phyloP scores from a whole-genome alignment of 2,888 invertebrate species.

The Scaptomyza flava region DNA sequence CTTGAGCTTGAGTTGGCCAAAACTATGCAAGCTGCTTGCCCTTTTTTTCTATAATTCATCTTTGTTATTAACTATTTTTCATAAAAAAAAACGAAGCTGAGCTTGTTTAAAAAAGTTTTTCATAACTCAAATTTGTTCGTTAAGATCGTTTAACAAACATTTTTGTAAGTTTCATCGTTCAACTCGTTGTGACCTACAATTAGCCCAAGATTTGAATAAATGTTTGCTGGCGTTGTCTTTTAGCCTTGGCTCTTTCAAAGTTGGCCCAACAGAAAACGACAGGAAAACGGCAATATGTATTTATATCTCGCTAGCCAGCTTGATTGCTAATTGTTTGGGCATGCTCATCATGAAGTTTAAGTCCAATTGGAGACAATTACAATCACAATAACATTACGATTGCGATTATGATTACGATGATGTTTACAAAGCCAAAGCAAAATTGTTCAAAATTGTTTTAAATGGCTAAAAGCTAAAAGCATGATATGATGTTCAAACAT shows the following conservation, averaged over 20 bases:
- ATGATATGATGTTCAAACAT: neutral
- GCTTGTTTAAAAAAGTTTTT: neutral
- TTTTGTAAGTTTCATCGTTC: neutral
- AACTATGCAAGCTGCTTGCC: conserved; percentile 25
- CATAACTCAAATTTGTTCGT: neutral
- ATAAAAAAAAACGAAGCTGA: no score
- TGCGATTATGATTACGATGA: conserved; percentile 21
- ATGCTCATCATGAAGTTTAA: conserved; percentile 38
- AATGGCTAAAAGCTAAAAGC: conserved; percentile 14
- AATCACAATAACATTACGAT: conserved; percentile 28
- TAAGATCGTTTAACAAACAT: neutral
- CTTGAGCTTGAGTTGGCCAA: conserved; percentile 30
- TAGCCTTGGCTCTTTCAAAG: conserved; percentile 36
- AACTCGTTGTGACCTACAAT: conserved; percentile 29
- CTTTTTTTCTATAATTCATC: no score
- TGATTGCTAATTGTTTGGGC: conserved; percentile 49
- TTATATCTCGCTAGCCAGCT: conserved; percentile 35
- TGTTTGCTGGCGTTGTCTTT: conserved; percentile 20
- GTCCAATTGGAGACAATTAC: conserved; percentile 29
- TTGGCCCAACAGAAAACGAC: conserved; percentile 27
- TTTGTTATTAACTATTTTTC: no score
- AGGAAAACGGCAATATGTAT: neutral
- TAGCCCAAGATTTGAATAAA: conserved; percentile 32
- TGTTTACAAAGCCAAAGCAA: conserved; percentile 30
- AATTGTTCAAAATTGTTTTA: conserved; percentile 38